A percentile compares a stretch with the other conserved stretches of the same genome.
Evolutionary conservation across 2,888 invertebrate genomes (phyloP).

Genomic region (Zelleria hepariella): DNA sequence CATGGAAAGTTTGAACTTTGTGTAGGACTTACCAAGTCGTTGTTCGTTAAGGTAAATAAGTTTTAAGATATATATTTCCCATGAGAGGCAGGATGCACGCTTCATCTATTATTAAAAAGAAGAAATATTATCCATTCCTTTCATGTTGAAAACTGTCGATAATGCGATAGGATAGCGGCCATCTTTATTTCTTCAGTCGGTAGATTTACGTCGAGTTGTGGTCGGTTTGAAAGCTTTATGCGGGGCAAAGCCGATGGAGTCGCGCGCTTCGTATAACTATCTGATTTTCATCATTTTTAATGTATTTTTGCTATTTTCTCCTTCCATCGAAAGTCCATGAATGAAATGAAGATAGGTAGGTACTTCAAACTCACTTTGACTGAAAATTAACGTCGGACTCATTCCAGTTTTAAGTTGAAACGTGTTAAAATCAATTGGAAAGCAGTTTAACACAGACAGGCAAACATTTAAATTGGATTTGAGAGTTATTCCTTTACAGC

Average conservation of each 20-base stretch:
- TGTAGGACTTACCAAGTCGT: no score
- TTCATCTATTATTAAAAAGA: not conserved
- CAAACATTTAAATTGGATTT: conserved; percentile 1
- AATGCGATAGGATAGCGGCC: not conserved
- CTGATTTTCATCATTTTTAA: not conserved
- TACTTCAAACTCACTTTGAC: not conserved
- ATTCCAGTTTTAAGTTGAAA: not conserved
- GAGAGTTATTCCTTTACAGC: conserved; percentile 27
- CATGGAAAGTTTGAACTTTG: not conserved
- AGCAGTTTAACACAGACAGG: not conserved
- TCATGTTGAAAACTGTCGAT: not conserved
- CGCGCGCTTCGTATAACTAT: not conserved
- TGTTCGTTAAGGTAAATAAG: no score
- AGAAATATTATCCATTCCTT: not conserved
- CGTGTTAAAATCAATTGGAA: not conserved
- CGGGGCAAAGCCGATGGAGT: not conserved
- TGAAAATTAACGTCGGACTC: not conserved
- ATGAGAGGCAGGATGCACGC: not conserved
- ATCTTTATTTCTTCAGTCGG: not conserved
- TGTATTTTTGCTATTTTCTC: not conserved
- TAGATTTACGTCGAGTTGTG: not conserved
- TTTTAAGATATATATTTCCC: not conserved
- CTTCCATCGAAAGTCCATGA: no score
- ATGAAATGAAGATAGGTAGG: no score
- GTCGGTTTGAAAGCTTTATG: not conserved